Evolutionary conservation across 2,113 vertebrate species (phyloP).

Genomic region (Corapipo altera): DNA sequence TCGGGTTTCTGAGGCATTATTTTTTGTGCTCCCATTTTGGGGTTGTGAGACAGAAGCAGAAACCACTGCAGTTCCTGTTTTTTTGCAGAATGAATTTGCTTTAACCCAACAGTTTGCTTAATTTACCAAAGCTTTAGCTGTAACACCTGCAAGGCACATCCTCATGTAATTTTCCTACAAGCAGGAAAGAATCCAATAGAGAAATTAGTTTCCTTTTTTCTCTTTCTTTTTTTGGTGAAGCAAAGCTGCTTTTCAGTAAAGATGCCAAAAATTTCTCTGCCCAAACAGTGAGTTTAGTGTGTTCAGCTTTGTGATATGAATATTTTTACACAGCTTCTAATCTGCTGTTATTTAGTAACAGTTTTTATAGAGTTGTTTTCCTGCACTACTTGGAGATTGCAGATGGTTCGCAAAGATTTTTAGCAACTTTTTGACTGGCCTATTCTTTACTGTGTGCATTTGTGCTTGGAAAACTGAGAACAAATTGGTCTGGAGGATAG

Average conservation of each 20-base stretch:
- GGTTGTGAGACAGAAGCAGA: slow-evolving; percentile 23
- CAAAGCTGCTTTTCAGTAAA: slow-evolving; percentile 43
- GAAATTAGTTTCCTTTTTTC: slow-evolving; percentile 33
- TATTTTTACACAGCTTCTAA: slow-evolving; percentile 47
- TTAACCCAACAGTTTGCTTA: slow-evolving; percentile 28
- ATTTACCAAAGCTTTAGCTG: slow-evolving; percentile 28
- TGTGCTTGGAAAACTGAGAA: neutral
- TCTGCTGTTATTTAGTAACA: slow-evolving; percentile 27
- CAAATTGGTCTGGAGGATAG: neutral
- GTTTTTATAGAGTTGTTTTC: slow-evolving; percentile 17
- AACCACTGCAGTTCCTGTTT: slow-evolving; percentile 21
- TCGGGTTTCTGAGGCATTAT: neutral
- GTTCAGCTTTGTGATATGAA: slow-evolving; percentile 40
- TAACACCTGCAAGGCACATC: slow-evolving; percentile 59
- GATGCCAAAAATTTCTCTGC: slow-evolving; percentile 35
- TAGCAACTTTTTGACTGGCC: slow-evolving; percentile 21
- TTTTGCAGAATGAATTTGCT: slow-evolving; percentile 37
- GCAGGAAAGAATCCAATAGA: slow-evolving; percentile 26
- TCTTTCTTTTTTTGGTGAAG: neutral
- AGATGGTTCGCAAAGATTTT: neutral
- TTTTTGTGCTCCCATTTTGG: slow-evolving; percentile 20
- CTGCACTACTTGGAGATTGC: neutral
- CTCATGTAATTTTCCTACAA: slow-evolving; percentile 1
- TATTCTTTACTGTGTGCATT: neutral
- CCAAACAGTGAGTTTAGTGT: slow-evolving; percentile 46